These are phyloP conservation scores for Drymonia ruficornis DNA, from an alignment of 2,888 invertebrate species.

Conservation along the genomic window DNA sequence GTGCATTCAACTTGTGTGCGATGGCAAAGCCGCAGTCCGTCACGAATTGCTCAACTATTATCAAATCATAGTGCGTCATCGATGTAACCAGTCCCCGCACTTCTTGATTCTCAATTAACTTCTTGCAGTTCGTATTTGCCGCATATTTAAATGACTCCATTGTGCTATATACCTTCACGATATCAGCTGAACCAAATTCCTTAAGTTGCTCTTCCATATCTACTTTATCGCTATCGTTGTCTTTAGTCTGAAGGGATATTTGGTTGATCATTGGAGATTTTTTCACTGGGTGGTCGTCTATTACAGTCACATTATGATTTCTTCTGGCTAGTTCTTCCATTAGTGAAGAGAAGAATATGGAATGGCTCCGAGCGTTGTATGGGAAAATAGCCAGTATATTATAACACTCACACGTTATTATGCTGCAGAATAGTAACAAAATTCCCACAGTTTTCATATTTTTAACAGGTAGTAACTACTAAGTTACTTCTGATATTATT, in stretches of 20 bases:
- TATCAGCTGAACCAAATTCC: conserved; percentile 22
- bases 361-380: conserved; percentile 51
- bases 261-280: conserved; percentile 61
- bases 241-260: conserved; percentile 41
- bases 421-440: conserved; percentile 11
- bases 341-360: conserved; percentile 45
- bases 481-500: no score
- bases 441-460: background rate
- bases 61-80: conserved; percentile 75
- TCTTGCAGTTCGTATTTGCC: conserved; percentile 44
- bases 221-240: conserved; percentile 21
- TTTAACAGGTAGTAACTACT: background rate
- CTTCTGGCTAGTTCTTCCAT: conserved; percentile 50
- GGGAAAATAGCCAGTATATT: conserved; percentile 52
- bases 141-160: conserved; percentile 26
- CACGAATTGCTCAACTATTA: conserved; percentile 82
- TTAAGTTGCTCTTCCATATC: conserved; percentile 29
- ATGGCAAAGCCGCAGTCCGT: conserved; percentile 84
- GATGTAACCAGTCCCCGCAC: conserved; percentile 43
- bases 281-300: conserved; percentile 58
- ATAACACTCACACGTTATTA: conserved; percentile 22
- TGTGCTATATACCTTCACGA: conserved; percentile 30
- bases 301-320: conserved; percentile 57
- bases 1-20: conserved; percentile 78
- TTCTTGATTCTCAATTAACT: conserved; percentile 35